Conservation (phyloP, 1,140 invertebrate species). For the Himalopsyche phryganea region DNA sequence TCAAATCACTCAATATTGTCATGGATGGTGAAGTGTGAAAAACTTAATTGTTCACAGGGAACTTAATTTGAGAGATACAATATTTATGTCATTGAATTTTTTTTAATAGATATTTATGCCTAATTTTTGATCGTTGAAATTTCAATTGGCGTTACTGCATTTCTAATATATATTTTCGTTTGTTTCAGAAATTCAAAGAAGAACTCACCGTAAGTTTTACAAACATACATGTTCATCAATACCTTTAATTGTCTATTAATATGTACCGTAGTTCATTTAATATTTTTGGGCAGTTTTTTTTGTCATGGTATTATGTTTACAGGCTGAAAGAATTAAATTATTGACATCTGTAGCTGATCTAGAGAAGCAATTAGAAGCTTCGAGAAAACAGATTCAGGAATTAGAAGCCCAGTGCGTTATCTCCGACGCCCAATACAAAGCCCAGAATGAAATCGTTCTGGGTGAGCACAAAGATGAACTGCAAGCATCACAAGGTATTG, state of each 20-base stretch:
- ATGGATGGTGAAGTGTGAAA: too few species aligned
- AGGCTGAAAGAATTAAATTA: slow-evolving; percentile 42
- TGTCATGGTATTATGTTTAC: not conserved
- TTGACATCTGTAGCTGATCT: slow-evolving; percentile 44
- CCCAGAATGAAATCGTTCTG: slow-evolving; percentile 39
- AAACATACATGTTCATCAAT: too few species aligned
- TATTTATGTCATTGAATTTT: too few species aligned
- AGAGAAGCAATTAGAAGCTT: slow-evolving; percentile 48
- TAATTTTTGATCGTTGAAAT: too few species aligned
- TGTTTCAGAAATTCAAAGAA: slow-evolving; percentile 51
- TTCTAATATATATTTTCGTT: slow-evolving; percentile 29
- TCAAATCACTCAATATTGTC: too few species aligned
- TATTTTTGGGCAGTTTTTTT: too few species aligned
- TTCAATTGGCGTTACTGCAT: too few species aligned
- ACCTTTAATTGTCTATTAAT: too few species aligned
- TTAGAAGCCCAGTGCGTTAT: slow-evolving; percentile 46
- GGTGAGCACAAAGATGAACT: slow-evolving; percentile 49
- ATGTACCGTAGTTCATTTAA: not conserved
- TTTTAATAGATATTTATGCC: too few species aligned
- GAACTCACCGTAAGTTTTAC: slow-evolving; percentile 64
- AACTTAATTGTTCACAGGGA: too few species aligned
- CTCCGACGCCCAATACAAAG: slow-evolving; percentile 42
- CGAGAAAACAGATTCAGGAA: slow-evolving; percentile 48
- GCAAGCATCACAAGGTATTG: slow-evolving; percentile 37
- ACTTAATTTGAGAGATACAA: too few species aligned